phyloP scores from a whole-genome alignment of 92 coral and sea anemone genomes.

The Metridium senile region DNA sequence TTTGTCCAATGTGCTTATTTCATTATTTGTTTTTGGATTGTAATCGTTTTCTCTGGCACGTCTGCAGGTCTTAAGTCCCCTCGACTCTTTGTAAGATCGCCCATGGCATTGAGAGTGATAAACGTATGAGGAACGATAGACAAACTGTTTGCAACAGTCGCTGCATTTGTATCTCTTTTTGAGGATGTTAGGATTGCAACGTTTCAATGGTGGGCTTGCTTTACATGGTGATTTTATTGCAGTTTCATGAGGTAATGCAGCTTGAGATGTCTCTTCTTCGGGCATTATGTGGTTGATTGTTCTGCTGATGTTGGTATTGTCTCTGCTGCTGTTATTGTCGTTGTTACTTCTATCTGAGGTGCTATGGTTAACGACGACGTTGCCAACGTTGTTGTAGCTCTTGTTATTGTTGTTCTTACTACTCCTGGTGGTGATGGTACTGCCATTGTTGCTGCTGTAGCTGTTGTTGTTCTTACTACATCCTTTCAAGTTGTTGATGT shows the following conservation, averaged over 20 bases:
- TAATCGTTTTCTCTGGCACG: background rate
- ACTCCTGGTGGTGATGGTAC: background rate
- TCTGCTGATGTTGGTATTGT: background rate
- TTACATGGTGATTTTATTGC: background rate
- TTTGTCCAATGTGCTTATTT: too few species aligned
- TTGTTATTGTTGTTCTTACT: background rate
- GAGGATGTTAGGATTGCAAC: background rate
- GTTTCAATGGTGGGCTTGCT: background rate
- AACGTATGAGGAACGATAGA: background rate
- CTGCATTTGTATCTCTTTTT: background rate
- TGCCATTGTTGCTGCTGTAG: background rate
- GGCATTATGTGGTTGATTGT: too few species aligned
- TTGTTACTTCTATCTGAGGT: background rate
- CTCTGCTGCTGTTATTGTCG: background rate
- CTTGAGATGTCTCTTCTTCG: too few species aligned
- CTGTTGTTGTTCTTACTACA: background rate
- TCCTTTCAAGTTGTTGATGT: background rate
- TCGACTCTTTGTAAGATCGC: background rate
- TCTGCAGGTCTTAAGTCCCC: background rate
- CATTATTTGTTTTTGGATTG: background rate
- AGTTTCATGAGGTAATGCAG: too few species aligned
- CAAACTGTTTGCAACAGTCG: background rate
- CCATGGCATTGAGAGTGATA: background rate
- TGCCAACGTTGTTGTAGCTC: background rate
- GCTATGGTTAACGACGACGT: background rate